Evolutionary conservation across 2,797 vertebrate genomes (phyloP), one percentile per base, ranked within the genome.

Genomic region (Betta splendens): DNA sequence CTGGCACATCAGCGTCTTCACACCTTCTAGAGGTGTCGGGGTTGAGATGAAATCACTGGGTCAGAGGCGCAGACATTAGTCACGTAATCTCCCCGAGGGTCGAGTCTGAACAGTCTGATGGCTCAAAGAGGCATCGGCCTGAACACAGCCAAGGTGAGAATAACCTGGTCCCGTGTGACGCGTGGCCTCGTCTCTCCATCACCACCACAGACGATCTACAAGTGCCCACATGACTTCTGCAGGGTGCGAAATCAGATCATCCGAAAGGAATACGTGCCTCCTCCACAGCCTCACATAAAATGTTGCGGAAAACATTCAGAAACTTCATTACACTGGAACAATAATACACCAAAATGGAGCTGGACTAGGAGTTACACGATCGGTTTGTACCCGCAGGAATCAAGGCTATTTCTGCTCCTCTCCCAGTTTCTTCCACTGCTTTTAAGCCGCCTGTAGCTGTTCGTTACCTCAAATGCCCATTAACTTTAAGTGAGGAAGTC

Each of bases 401-500:
- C 21, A 3, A 20, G 28, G 75, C 56, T 78, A 66, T 79, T 77
- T 54, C 48, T 73, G 49, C 9, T 37, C 45, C 33, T 60, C 36
- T 56, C 39, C 52, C 25, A 15, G 35, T 44, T 48, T 64, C 54
- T 37, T 57, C 42, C 37, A 49, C 56, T 59, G n/a, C 42, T 42
- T 65, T 65, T 26, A 68, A 64, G 63, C 47, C 63, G 61, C 58
- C 67, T 69, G 79, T 56, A 33, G 38, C 54, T 51, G 64, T 50
- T 77, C 69, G 85, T 80, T 82, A 79, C 65, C 39, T 64, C 60
- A 62, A 64, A n/a, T n/a, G n/a, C n/a, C n/a, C n/a, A n/a, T n/a
- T n/a, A n/a, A n/a, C n/a, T n/a, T n/a, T n/a, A 72, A 69, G 55
- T 55, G 61, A 75, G 49, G 56, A 68, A 72, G 74, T 25, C 66